Evolutionary conservation across 2,113 vertebrate genomes (phyloP).

Genomic region (Rissa tridactyla): DNA sequence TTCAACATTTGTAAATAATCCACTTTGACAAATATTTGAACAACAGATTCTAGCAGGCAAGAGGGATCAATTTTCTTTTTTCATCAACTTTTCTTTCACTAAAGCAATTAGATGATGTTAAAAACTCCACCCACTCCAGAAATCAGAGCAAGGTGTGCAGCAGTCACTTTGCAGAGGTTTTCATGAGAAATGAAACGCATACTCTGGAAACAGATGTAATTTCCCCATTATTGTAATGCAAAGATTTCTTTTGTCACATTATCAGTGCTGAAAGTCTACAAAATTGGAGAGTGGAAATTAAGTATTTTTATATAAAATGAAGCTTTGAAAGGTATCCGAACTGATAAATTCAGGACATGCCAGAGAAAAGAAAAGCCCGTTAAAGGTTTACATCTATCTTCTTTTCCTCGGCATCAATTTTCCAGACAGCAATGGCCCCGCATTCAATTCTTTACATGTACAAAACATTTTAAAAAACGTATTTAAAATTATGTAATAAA

Average conservation of each 20-base stretch:
- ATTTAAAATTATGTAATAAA: fast-evolving
- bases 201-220: neutral
- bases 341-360: neutral
- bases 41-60: neutral
- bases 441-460: neutral
- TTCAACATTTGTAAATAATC: neutral
- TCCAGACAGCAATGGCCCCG: neutral
- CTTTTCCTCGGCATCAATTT: neutral
- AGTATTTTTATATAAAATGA: neutral
- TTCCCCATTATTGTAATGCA: neutral
- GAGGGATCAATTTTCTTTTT: neutral
- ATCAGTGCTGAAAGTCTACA: neutral
- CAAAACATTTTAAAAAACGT: neutral
- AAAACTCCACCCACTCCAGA: neutral
- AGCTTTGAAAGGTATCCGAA: neutral
- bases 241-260: neutral
- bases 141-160: neutral
- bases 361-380: neutral
- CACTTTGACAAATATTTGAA: neutral
- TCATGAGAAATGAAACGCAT: neutral
- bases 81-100: neutral
- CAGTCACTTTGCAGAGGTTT: neutral
- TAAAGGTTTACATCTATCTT: neutral
- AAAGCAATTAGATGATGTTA: neutral
- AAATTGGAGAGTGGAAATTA: neutral